A percentile compares a stretch with the other conserved stretches of the same genome.
Evolutionary conservation across 1,140 invertebrate genomes (phyloP).

Genomic region (Bombus superbus): DNA sequence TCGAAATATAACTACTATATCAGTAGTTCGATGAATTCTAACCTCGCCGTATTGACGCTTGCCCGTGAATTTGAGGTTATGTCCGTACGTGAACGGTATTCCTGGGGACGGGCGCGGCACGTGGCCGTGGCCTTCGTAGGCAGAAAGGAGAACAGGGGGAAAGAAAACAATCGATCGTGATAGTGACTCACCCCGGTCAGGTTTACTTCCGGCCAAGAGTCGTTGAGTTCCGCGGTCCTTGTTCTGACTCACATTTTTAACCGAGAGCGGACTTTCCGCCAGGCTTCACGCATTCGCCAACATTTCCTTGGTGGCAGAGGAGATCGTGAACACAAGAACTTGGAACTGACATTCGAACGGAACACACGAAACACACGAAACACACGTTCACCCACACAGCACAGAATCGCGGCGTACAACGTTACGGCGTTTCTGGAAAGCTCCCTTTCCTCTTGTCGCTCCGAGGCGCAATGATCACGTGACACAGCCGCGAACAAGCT

Average conservation of each 20-base stretch:
- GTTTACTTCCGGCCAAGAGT: slow-evolving; percentile 31
- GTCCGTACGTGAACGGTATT: background rate
- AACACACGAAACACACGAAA: background rate
- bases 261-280: background rate
- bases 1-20: background rate
- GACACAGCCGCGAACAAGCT: slow-evolving; percentile 4
- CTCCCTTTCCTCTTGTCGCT: background rate
- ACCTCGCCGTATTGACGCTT: slow-evolving; percentile 6
- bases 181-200: slow-evolving; percentile 45
- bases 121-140: slow-evolving; percentile 14
- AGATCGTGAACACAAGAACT: background rate
- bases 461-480: slow-evolving; percentile 41
- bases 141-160: background rate
- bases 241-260: slow-evolving; percentile 43
- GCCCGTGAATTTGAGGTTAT: slow-evolving; percentile 37
- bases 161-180: slow-evolving; percentile 9
- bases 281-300: background rate
- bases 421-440: background rate
- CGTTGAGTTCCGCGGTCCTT: slow-evolving; percentile 8
- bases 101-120: background rate
- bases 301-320: background rate
- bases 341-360: background rate
- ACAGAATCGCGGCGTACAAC: background rate
- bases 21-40: background rate
- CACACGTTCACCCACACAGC: background rate